Evolutionary conservation across 2,113 vertebrate genomes (phyloP).

Genomic region (Sclerurus mexicanus): DNA sequence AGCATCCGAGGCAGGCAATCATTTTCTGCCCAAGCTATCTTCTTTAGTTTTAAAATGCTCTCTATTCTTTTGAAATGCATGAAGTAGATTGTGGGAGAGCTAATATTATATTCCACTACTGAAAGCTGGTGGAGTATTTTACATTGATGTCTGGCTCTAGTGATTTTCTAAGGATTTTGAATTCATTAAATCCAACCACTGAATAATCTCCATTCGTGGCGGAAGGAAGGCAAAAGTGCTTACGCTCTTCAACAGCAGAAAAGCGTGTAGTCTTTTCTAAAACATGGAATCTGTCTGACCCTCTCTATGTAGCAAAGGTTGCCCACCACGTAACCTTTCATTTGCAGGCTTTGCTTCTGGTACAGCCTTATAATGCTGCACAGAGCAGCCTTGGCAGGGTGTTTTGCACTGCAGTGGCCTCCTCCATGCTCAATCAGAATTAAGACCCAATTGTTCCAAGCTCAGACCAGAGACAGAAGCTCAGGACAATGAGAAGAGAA

Average conservation of each 20-base stretch:
- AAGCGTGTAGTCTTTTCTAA: constrained; percentile 3
- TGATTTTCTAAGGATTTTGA: constrained; percentile 69
- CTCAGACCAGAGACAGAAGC: not conserved
- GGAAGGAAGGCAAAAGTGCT: constrained; percentile 47
- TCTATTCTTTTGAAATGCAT: constrained; percentile 58
- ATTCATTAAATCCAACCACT: constrained; percentile 64
- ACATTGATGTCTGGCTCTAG: constrained; percentile 56
- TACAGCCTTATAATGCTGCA: not conserved
- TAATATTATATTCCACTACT: constrained; percentile 64
- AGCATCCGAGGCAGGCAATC: constrained; percentile 31
- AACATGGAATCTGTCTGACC: not conserved
- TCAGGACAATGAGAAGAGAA: not conserved
- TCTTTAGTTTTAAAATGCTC: constrained; percentile 58
- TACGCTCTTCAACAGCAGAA: not conserved
- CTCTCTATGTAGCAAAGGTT: not conserved
- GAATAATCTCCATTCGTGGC: constrained; percentile 52
- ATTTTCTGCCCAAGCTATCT: constrained; percentile 51
- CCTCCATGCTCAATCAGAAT: not conserved
- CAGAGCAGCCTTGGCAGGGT: not conserved
- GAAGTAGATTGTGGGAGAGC: constrained; percentile 62
- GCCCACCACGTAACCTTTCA: not conserved
- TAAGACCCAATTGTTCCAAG: constrained; percentile 4
- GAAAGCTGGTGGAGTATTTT: constrained; percentile 69
- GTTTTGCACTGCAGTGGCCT: not conserved
- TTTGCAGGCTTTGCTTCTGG: not conserved